Evolutionary conservation across 2,113 vertebrate species (phyloP), one percentile per base, ranked within the genome.

Genomic region (Talpa occidentalis): DNA sequence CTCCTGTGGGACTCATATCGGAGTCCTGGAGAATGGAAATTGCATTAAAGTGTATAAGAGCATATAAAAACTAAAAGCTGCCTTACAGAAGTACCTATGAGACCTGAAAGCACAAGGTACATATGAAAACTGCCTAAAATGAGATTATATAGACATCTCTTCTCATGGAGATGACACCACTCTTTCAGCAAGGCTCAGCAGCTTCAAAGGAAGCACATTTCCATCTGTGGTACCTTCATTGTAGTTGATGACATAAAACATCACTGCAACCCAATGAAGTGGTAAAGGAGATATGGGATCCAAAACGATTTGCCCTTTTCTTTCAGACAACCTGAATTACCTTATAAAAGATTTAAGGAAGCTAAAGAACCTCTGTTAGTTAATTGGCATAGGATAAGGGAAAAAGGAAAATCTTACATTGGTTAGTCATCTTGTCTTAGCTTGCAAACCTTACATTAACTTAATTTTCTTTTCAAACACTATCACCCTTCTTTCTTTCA

Each of bases 1-100:
- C 10, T 88, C 86, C 56, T 73, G 22, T 40, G 42, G 82, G 74
- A 74, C 83, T 82, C 72, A 86, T 82, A 56, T 17, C 69, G 73
- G 70, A 80, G 72, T 84, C 69, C 42, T 76, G 69, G 81, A 91
- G 49, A 83, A 26, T 49, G n/a, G 74, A 30, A 89, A 93, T 7
- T n/a, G 2, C 35, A 89, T 54, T 56, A 67, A 90, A 89, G 56
- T 15, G 73, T 87, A 79, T 79, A 91, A 82, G 5, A 82, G 30
- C 16, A 86, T 64, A 91, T 79, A 81, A 73, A 77, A 69, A 37
- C 66, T 52, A 87, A 59, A 15, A 44, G 32, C 19, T 92, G 42
- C 70, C 77, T 86, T 83, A 49, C 3, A 49, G 76, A 73, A 88
- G 49, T 81, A 85, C 30, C 47, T 78, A 26, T 60, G 54, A 77